Base-by-base conservation (phyloP, 35 echinoderm and acorn worm species). In the Ophioderma brevispina region DNA sequence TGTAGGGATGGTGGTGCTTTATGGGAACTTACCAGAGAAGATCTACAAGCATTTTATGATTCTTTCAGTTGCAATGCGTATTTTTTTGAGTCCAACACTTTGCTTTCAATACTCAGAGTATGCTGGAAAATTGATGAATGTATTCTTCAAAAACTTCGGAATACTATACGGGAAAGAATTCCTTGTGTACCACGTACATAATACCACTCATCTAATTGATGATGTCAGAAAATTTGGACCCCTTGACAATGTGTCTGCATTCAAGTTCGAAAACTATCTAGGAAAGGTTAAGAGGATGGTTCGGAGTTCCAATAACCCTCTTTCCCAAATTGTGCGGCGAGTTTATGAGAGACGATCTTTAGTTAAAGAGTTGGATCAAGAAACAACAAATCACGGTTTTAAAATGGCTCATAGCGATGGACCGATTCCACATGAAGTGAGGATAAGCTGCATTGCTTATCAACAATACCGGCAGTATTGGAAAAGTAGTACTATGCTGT, bases 11-110 rank as follows among this genome's bases (percentile, higher is more conserved):
- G 76, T 92, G 32, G 86, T 77, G 23, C 81, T 96, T 32, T 63
- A 80, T 31, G 35, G 38, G 28, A 92, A 32, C 32, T 25, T 96
- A 33, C 36, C 80, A 34, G 76, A 89, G 1, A 8, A 75, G 0
- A 1, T 92, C 35, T 92, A 92, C 42, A 38, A 63, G 17, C 77
- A 96, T 64, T 96, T 92, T 38, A 40, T 92, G 19, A 21, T 92
- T 14, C 82, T 96, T 40, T 80, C 37, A 79, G 70, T 92, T 31
- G 36, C 80, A 85, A 87, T 92, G 34, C 23, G 32, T 49, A 89
- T 96, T 84, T 52, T 96, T n/a, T 56, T 88, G n/a, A 96, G 88
- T 84, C 85, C 90, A 32, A 23, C 18, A 19, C n/a, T 90, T 25
- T 90, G 81, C 77, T 36, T 14, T 18, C 11, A 81, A 13, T 91